Percentiles rank a stretch among this genome's conserved stretches.
Evolutionary conservation across 2,888 invertebrate genomes (phyloP).

Genomic region (Altica lythri): DNA sequence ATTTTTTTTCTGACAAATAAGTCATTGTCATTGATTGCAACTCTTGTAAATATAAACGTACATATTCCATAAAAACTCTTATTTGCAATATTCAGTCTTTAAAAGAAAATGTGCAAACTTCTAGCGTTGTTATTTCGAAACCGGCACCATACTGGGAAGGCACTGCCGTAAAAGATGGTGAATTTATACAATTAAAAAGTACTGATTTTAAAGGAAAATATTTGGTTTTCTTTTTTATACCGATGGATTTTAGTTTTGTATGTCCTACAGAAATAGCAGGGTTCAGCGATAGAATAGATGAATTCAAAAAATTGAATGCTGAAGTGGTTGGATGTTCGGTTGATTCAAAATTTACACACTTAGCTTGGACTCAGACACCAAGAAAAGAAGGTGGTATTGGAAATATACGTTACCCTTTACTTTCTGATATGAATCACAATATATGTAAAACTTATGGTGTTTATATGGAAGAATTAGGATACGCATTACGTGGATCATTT

Average conservation of each 20-base stretch:
- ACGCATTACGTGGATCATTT: constrained; percentile 93
- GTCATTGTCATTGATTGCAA: no score
- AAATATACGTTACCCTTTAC: constrained; percentile 89
- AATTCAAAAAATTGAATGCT: constrained; percentile 83
- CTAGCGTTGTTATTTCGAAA: no score
- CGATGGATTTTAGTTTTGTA: constrained; percentile 85
- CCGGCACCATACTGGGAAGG: constrained; percentile 81
- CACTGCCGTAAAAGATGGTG: constrained; percentile 79
- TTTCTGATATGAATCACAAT: constrained; percentile 89
- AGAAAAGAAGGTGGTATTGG: constrained; percentile 95
- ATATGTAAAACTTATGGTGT: constrained; percentile 89
- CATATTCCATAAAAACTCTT: no score
- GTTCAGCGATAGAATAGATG: constrained; percentile 87
- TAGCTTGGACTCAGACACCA: constrained; percentile 96
- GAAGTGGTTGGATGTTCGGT: constrained; percentile 91
- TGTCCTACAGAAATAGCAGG: constrained; percentile 96
- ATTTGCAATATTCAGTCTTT: no score
- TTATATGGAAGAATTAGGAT: constrained; percentile 86
- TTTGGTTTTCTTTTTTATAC: constrained; percentile 87
- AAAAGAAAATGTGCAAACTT: no score
- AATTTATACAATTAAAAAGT: constrained; percentile 80
- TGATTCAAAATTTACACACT: constrained; percentile 95
- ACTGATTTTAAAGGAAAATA: constrained; percentile 86
- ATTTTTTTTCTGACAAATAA: no score
- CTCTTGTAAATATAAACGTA: no score